These are phyloP conservation scores for Melitaea cinxia DNA, from an alignment of 1,140 invertebrate species.

Conservation along the genomic window DNA sequence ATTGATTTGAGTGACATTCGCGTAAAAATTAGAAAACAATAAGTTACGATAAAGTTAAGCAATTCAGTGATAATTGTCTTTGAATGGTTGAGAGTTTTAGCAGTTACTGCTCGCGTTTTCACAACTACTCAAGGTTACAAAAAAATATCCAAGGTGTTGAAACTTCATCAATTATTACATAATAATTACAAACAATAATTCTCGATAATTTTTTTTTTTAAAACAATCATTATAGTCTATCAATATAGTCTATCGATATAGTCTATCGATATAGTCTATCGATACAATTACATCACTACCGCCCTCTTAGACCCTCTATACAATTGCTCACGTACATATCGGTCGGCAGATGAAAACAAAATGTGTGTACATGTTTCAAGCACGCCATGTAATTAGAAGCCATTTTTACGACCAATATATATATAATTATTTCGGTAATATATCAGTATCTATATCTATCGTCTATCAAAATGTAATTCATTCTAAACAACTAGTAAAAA, in stretches of 20 bases:
- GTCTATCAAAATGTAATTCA: no score
- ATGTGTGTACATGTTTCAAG: not conserved
- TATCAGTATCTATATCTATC: no score
- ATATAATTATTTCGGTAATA: no score
- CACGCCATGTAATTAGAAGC: not conserved
- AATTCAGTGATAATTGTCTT: not conserved
- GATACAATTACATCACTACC: conserved; percentile 22
- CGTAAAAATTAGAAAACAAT: no score
- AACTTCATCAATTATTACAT: not conserved
- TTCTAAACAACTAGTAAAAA: no score
- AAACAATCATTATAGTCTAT: no score
- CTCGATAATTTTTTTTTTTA: no score
- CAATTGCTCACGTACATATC: conserved; percentile 34
- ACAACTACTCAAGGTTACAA: not conserved
- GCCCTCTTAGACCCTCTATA: conserved; percentile 29
- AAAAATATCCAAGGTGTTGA: not conserved
- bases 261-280: not conserved
- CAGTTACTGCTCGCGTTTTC: not conserved
- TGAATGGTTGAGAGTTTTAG: not conserved
- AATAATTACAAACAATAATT: not conserved
- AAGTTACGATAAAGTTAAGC: not conserved
- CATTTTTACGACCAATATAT: not conserved
- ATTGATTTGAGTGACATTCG: no score
- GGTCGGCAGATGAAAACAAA: conserved; percentile 29
- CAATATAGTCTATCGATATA: not conserved